Evolutionary conservation across 2,113 vertebrate species (phyloP), one percentile per base, ranked within the genome.

Genomic region (Bubo bubo): DNA sequence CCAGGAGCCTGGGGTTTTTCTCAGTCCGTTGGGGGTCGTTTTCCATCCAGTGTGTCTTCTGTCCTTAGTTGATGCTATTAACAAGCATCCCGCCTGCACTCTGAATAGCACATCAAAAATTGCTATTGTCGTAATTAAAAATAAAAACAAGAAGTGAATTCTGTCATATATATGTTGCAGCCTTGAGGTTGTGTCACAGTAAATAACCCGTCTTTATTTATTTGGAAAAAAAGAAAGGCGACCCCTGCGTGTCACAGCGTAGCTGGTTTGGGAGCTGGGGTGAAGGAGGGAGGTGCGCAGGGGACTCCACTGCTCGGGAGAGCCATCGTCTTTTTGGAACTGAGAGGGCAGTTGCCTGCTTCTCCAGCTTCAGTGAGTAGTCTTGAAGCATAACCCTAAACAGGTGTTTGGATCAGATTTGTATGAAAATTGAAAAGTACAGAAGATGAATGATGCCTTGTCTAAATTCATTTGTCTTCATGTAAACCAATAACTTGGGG

Each of bases 161-260:
- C 72, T 70, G 24, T 56, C 41, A 15, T 2, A 9, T 53, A 3
- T 28, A 4, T 39, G 13, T n/a, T 50, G 79, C 1, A 10, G 27
- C 53, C 53, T 41, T 50, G 79, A 56, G 58, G 32, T 17, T 52
- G 34, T 80, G 43, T 62, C 15, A n/a, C 39, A 41, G 72, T 39
- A 66, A 83, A 80, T 52, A 60, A 32, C 32, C 26, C 32, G 66
- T 67, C 47, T 63, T 73, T n/a, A 8, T 24, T 30, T 21, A 18
- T 55, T 59, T 75, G 27, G 43, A 56, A 21, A 6, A 26, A 59
- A 60, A 30, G 18, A n/a, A 55, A 22, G 43, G 47, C 2, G 12
- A 20, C 3, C 22, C n/a, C 26, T 5, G 4, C 0, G 0, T n/a
- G 34, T 30, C 8, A 2, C 13, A 5, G 35, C 13, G 13, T 4